A percentile compares a stretch with the other conserved stretches of the same genome.
Evolutionary conservation across 2,113 vertebrate genomes (phyloP).

Genomic region (Limanda limanda): DNA sequence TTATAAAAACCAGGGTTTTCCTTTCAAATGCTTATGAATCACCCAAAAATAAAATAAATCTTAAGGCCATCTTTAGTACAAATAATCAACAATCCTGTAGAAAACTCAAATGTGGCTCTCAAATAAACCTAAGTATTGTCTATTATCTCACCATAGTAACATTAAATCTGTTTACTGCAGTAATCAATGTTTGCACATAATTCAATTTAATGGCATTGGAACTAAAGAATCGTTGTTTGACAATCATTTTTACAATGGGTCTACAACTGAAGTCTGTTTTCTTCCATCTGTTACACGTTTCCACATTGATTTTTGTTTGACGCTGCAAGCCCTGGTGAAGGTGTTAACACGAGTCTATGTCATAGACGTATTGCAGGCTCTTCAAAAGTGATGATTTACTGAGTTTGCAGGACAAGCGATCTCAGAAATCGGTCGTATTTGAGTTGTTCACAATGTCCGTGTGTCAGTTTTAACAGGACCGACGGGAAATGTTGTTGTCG

Average conservation of each 20-base stretch:
- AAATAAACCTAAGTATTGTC: no score
- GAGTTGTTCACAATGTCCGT: background rate
- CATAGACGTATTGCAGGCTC: no score
- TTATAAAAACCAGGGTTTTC: background rate
- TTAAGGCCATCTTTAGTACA: background rate
- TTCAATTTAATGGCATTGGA: background rate
- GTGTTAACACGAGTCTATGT: background rate
- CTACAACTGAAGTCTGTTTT: no score
- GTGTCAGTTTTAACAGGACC: background rate
- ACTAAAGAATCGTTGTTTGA: no score
- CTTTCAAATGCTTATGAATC: background rate
- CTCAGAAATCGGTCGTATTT: background rate
- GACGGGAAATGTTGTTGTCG: background rate
- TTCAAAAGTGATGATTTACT: background rate
- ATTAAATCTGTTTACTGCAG: no score
- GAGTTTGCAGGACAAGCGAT: no score
- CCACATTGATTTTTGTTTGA: background rate
- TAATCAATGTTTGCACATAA: background rate
- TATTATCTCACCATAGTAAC: no score
- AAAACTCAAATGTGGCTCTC: background rate
- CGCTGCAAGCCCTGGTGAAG: background rate
- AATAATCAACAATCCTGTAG: background rate
- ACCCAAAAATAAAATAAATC: background rate
- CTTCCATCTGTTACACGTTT: no score
- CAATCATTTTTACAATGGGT: no score